phyloP scores from a whole-genome alignment of 1,140 invertebrate species.

The Helicoverpa zea region DNA sequence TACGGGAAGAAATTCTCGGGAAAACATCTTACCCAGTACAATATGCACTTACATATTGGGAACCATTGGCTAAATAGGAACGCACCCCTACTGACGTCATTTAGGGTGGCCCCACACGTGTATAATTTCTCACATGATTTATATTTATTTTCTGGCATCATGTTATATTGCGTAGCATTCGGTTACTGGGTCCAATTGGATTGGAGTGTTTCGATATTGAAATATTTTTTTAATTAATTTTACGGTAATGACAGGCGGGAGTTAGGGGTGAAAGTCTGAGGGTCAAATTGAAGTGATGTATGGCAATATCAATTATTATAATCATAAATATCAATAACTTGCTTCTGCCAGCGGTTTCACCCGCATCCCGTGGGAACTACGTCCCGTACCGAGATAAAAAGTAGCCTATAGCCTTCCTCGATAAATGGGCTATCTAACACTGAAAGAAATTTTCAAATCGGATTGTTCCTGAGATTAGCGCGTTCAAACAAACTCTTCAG shows the following conservation, averaged over 20 bases:
- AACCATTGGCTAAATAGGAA: neutral
- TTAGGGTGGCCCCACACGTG: conserved; percentile 43
- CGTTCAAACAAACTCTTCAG: too few species aligned
- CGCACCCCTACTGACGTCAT: conserved; percentile 17
- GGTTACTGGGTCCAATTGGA: conserved; percentile 10
- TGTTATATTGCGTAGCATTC: conserved; percentile 18
- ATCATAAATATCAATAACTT: too few species aligned
- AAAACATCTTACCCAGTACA: too few species aligned
- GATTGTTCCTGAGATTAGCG: too few species aligned
- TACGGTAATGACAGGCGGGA: conserved; percentile 3
- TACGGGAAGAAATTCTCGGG: too few species aligned
- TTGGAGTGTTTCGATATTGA: conserved; percentile 27
- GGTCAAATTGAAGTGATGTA: neutral
- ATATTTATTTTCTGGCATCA: conserved; percentile 25
- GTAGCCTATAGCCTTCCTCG: too few species aligned
- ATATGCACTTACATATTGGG: neutral
- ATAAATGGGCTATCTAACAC: too few species aligned
- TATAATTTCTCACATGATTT: conserved; percentile 40
- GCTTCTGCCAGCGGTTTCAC: too few species aligned
- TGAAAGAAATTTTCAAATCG: too few species aligned
- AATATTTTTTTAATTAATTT: conserved; percentile 46
- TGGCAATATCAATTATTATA: neutral
- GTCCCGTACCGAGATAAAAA: too few species aligned
- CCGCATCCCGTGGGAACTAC: too few species aligned
- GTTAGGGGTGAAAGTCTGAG: neutral